Conservation (phyloP, 1,140 invertebrate species). For the Aradophagus sp. region DNA sequence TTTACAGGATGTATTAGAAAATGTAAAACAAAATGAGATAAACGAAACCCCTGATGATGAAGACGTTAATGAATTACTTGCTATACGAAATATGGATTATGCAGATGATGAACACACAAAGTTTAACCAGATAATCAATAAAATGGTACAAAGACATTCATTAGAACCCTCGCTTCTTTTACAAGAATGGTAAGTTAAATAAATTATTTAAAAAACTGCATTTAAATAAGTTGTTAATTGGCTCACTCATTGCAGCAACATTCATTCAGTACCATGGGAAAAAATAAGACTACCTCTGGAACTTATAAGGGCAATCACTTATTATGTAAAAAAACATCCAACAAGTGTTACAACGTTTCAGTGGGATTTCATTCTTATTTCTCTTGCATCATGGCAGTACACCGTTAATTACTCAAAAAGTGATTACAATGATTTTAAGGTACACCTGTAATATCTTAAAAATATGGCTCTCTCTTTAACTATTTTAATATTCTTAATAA, state of each 20-base stretch:
- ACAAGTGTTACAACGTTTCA: conserved; percentile 70
- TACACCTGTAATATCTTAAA: too few relatives aligned
- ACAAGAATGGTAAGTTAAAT: conserved; percentile 57
- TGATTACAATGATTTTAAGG: conserved; percentile 70
- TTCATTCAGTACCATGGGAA: conserved; percentile 65
- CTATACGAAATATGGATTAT: conserved; percentile 31
- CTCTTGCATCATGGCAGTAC: conserved; percentile 78
- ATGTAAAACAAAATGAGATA: conserved; percentile 1
- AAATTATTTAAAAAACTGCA: conserved; percentile 7
- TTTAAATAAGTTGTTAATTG: not conserved
- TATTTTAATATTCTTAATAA: too few relatives aligned
- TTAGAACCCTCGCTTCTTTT: conserved; percentile 54
- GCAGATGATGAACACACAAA: not conserved
- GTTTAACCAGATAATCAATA: conserved; percentile 23
- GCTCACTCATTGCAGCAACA: conserved; percentile 60
- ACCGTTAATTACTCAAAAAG: conserved; percentile 71
- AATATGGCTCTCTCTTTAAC: too few relatives aligned
- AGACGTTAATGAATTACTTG: conserved; percentile 23
- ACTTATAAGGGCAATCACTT: conserved; percentile 67
- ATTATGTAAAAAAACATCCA: conserved; percentile 65
- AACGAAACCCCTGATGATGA: conserved; percentile 19
- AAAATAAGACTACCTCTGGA: conserved; percentile 64
- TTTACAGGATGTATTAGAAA: not conserved
- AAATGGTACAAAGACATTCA: conserved; percentile 56
- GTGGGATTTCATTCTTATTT: conserved; percentile 82